Percentiles rank a stretch among this genome's conserved stretches.
phyloP scores from a whole-genome alignment of 1,140 invertebrate species.

The Bursaphelenchus mucronatus region DNA sequence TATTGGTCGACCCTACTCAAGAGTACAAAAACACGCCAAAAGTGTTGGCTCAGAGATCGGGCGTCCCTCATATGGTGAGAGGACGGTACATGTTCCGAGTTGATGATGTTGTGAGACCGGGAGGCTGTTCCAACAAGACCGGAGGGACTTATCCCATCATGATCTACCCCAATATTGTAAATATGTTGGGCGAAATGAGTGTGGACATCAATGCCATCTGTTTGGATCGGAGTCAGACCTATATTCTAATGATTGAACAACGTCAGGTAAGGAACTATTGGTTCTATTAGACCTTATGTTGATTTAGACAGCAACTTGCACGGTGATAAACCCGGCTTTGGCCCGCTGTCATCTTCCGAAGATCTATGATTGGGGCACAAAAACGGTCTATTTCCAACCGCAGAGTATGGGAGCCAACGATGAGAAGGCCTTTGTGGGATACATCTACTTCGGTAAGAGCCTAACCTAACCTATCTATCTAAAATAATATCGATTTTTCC shows the following conservation, averaged over 20 bases:
- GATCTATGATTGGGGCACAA: conserved; percentile 61
- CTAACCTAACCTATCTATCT: background rate
- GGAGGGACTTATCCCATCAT: conserved; percentile 60
- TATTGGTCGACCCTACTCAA: conserved; percentile 57
- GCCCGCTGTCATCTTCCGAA: conserved; percentile 57
- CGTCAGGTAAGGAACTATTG: conserved; percentile 35
- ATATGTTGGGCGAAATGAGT: conserved; percentile 61
- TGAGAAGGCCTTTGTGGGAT: conserved; percentile 60
- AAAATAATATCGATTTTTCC: conserved; percentile 14
- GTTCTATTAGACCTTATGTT: too few species aligned
- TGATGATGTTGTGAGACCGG: conserved; percentile 59
- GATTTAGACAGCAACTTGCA: conserved; percentile 55
- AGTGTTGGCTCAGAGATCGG: conserved; percentile 56
- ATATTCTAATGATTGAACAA: conserved; percentile 61
- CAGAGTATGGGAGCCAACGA: conserved; percentile 60
- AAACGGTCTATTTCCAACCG: conserved; percentile 61
- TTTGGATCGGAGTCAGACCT: conserved; percentile 54
- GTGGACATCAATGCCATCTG: conserved; percentile 60
- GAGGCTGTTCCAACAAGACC: conserved; percentile 60
- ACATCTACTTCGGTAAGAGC: conserved; percentile 57
- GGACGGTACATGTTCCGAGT: conserved; percentile 61
- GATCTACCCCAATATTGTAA: conserved; percentile 60
- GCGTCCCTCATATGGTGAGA: conserved; percentile 59
- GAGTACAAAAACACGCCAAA: conserved; percentile 60
- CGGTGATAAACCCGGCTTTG: conserved; percentile 53